phyloP scores from a whole-genome alignment of 2,888 invertebrate species.

The Pantelozetes paolii region DNA sequence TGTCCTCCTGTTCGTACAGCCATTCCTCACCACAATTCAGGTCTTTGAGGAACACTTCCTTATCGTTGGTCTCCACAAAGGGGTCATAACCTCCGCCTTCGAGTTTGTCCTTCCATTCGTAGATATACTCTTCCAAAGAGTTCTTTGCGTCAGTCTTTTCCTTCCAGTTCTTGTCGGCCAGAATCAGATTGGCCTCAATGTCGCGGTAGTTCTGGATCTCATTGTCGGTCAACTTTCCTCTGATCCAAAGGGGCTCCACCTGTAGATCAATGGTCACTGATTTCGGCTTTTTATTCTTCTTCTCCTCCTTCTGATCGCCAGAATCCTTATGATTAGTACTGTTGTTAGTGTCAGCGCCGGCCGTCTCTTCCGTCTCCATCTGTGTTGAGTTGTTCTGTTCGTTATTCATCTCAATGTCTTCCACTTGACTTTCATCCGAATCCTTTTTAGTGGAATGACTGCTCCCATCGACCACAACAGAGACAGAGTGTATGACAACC shows the following conservation, averaged over 20 bases:
- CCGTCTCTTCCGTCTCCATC: conserved; percentile 44
- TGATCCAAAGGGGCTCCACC: conserved; percentile 39
- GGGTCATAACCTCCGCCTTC: conserved; percentile 41
- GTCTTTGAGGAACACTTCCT: conserved; percentile 54
- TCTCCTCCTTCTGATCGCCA: conserved; percentile 17
- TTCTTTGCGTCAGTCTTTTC: conserved; percentile 93
- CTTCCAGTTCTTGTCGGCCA: conserved; percentile 84
- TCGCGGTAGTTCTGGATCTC: conserved; percentile 60
- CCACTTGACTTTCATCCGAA: conserved; percentile 41
- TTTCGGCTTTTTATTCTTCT: conserved; percentile 54
- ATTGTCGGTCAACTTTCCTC: conserved; percentile 50
- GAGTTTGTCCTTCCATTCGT: conserved; percentile 86
- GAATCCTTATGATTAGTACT: conserved; percentile 29
- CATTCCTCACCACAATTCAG: conserved; percentile 87
- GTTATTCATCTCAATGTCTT: conserved; percentile 41
- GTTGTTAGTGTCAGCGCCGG: background rate
- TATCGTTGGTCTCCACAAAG: conserved; percentile 48
- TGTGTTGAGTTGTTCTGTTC: conserved; percentile 34
- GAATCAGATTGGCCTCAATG: conserved; percentile 69
- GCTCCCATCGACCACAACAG: conserved; percentile 56
- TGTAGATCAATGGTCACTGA: conserved; percentile 50
- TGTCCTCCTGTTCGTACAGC: conserved; percentile 96
- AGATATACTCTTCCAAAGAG: conserved; percentile 95
- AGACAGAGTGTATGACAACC: conserved; percentile 78
- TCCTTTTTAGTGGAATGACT: conserved; percentile 22